Evolutionary conservation across 2,888 invertebrate genomes (phyloP), one percentile per base, ranked within the genome.

Genomic region (Amphiduros pacificus): DNA sequence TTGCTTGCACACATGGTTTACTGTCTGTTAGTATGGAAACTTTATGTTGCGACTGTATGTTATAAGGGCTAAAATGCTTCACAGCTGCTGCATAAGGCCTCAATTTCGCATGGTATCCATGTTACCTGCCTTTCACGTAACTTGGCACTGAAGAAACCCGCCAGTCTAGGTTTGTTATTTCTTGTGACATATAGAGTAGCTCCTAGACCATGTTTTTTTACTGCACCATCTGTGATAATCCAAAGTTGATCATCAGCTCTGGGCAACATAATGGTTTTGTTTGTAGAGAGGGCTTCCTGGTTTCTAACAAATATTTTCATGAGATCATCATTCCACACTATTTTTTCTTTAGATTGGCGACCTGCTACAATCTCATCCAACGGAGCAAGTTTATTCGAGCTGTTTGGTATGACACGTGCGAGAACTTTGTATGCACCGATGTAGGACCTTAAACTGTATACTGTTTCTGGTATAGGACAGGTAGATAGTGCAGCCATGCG

Each of bases 51-150:
- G 22, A 36, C 22, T 32, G 55, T 63, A 70, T 65, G n/a, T 68
- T 62, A 52, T 36, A 65, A 14, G 69, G 71, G 41, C 64, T 63
- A 32, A 64, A 72, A 40, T 72, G 69, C 22, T 48, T 11, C 6
- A 20, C n/a, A 36, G 69, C 67, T 1, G 69, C 51, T 6, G 67
- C 62, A 9, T 66, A 60, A 0, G 62, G 63, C 6, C 71, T 71
- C n/a, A 6, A 55, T 17, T 52, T 26, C 52, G 22, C 48, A 48
- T 6, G 48, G 22, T 48, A 48, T 14, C 48, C 48, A 48, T 14
- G 48, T 20, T 14, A 20, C 6, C 22, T 48, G 14, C 11, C 22
- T 9, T 48, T 48, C 6, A 11, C n/a, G 14, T n/a, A 48, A 20
- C 22, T 48, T 48, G 48, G 48, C 48, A 48, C 48, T 48, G 22